Evolutionary conservation across 2,888 invertebrate species (phyloP), one percentile per base, ranked within the genome.

Genomic region (Carabus problematicus): DNA sequence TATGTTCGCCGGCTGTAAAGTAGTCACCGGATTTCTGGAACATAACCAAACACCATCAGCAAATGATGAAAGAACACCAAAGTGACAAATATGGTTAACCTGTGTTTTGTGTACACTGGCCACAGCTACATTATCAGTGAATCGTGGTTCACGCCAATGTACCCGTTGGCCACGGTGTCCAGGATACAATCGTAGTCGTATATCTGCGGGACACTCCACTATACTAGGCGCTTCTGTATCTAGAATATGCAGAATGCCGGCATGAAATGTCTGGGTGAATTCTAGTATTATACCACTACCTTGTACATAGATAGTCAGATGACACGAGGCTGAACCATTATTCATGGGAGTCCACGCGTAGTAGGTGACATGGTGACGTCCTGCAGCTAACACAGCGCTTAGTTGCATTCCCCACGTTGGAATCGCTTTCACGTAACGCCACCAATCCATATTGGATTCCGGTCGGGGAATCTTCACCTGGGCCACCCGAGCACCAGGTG

Each of bases 391-490:
- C 72, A 85, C 85, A 18, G 84, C 86, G 72, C 85, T 85, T 70
- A 89, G 80, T 71, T 85, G 81, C 73, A 85, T 87, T 0, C 86
- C 88, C 89, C 90, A 89, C 1, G 82, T 72, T 1, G 90, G 90
- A 55, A 83, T 82, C 0, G 88, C 84, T 40, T 85, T 84, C 41
- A 90, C 85, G 74, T 86, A 85, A 86, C 84, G 84, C 81, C 83
- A 82, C 85, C 86, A 89, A 77, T 90, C 88, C 76, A 89, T 84
- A 78, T 90, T 90, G 41, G 90, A 87, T 75, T 87, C 85, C 0
- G 88, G 84, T 70, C 85, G 82, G 1, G 86, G 84, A 66, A 88
- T 84, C 56, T 81, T 79, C 52, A 87, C 83, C 69, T 81, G 77
- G 73, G 84, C 82, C 12, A 82, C 80, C 47, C 78, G 80, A 73